Base-by-base conservation (phyloP, 2,113 vertebrate genomes). In the Mesitornis unicolor region DNA sequence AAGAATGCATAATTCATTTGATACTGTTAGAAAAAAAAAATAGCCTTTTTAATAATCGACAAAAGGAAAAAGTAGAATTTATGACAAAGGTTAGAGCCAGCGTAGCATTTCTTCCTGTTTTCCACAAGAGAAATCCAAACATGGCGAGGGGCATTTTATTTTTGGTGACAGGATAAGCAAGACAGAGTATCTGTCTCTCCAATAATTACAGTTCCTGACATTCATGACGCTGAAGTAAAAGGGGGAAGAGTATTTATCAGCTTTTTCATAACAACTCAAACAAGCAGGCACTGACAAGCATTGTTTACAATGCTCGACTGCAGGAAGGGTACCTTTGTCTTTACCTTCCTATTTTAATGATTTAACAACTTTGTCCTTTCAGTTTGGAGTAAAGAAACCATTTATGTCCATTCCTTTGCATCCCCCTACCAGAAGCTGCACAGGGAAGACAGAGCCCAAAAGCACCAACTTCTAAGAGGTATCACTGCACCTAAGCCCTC, bases 51-150 rank as follows among this genome's bases (percentile, higher is more conserved):
- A 79, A 79, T 68, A 56, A 87, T 61, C 36, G 61, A 42, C 50
- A 90, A 65, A 85, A 71, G 63, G n/a, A 81, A 91, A 84, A 92
- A 25, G 21, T 14, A 70, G 36, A 60, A 64, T 79, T 84, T 71
- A 88, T 42, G 57, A 77, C 22, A 35, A 73, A 82, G 2, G 2
- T 56, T 77, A n/a, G 16, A 79, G 28, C 16, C 45, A 90, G 40
- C 10, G 57, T 4, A 83, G 15, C 25, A 42, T 47, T 86, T 80
- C 83, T 86, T 95, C 90, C 86, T 90, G 83, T 90, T 96, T 96
- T 92, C 74, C 80, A 65, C 31, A 51, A 31, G 10, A 69, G 47
- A 57, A 83, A 84, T 57, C 28, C 56, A 86, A 86, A 86, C 47
- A 38, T 3, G 14, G 50, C 77, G 45, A 91, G 2, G 2, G 31